Base-by-base conservation (phyloP, 2,113 vertebrate species). In the Thermophis baileyi region DNA sequence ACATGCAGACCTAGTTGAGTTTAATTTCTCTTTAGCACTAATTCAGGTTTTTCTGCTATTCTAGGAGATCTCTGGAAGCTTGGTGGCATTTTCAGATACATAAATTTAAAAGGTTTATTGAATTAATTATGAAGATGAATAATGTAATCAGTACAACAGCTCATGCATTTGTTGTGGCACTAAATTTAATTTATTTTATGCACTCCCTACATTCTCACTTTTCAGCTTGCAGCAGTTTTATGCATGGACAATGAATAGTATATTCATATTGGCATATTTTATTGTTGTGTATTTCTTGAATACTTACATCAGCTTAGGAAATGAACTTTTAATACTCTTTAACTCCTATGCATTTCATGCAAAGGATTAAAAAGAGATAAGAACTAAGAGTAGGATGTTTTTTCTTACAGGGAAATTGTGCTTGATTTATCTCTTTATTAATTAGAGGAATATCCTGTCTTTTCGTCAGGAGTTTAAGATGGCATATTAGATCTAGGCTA, bases 61-160 rank as follows among this genome's bases (percentile, higher is more conserved):
- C 89, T 87, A 63, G 24, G 46, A 60, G 74, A 63, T 90, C 53
- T 40, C 53, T 93, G 24, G 81, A 87, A 93, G 86, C 54, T 86
- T 90, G 81, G 89, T 90, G 81, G 81, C 54, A 63, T 81, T 81
- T 87, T 93, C 88, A 90, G 81, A 93, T 63, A 87, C 89, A 93
- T 93, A 90, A 93, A 93, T 51, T 90, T 55, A 93, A 81, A 90
- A 90, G 92, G 74, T 90, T 93, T 93, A 93, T 93, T 93, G 92
- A 93, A 93, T 93, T 93, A 93, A 93, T 93, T 93, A 93, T 93
- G 92, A 93, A 93, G 89, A 93, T 93, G 92, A 93, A 93, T 93
- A 93, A 93, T 93, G 92, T 85, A 93, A 93, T 93, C 92, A 93
- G 92, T 93, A 93, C 74, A 93, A 54, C 89, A 93, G 81, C 92